phyloP scores from a whole-genome alignment of 2,797 vertebrate genomes.

The Prunella strophiata region DNA sequence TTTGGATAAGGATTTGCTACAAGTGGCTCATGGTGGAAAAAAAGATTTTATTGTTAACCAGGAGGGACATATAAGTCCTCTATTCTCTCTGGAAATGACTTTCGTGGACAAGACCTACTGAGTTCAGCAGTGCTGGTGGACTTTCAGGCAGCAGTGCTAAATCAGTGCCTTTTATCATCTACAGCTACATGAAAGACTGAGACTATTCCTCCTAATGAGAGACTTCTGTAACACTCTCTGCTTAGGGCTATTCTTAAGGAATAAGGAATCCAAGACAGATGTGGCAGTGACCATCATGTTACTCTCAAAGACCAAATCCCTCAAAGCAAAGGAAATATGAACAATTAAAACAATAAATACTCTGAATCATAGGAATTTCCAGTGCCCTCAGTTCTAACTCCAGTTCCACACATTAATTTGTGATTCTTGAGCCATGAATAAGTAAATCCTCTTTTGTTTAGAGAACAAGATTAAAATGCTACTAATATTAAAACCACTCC shows the following conservation, averaged over 20 bases:
- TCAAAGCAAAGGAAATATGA: conserved; percentile 56
- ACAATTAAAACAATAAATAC: conserved; percentile 63
- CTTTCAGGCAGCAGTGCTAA: neutral
- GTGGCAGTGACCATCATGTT: conserved; percentile 37
- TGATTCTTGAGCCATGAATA: conserved; percentile 5
- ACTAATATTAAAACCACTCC: neutral
- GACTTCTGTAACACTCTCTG: conserved; percentile 29
- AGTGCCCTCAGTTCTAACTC: neutral
- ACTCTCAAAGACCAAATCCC: conserved; percentile 42
- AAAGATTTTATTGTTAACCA: neutral
- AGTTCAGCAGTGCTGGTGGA: neutral
- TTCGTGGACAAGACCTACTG: neutral
- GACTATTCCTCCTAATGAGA: conserved; percentile 7
- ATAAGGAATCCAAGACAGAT: conserved; percentile 56
- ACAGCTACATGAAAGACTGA: neutral
- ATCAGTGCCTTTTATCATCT: neutral
- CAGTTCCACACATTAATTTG: neutral
- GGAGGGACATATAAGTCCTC: neutral
- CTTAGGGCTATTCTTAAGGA: conserved; percentile 44
- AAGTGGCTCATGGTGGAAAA: neutral
- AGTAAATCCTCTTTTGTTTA: conserved; percentile 15
- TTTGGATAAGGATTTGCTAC: neutral
- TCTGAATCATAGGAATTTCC: neutral
- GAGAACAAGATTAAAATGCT: conserved; percentile 21
- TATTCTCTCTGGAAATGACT: neutral